Evolutionary conservation across 1,140 invertebrate genomes (phyloP).

Genomic region (Leucophenga varia): DNA sequence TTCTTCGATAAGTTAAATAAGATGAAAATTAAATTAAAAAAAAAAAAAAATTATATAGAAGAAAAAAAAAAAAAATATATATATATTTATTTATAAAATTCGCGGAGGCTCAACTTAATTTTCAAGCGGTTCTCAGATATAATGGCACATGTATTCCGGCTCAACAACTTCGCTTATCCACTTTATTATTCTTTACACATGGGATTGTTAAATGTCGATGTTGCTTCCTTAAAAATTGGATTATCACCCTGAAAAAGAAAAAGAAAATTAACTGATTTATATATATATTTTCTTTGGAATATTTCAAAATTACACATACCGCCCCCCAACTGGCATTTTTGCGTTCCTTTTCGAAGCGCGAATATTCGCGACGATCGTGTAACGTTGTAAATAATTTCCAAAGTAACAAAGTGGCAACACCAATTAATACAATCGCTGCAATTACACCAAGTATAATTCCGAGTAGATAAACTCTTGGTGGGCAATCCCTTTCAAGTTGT

Average conservation of each 20-base stretch:
- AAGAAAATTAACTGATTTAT: no score
- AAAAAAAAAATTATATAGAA: no score
- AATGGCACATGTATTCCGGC: no score
- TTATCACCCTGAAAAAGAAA: conserved; percentile 82
- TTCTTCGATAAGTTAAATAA: no score
- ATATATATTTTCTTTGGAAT: conserved; percentile 2
- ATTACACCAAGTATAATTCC: conserved; percentile 94
- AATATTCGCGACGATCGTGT: conserved; percentile 94
- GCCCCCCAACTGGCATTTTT: conserved; percentile 95
- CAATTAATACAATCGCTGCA: conserved; percentile 75
- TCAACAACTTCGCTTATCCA: no score
- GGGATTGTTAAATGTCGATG: conserved; percentile 98
- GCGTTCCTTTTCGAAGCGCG: conserved; percentile 94
- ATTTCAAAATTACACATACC: conserved; percentile 64
- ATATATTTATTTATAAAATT: no score
- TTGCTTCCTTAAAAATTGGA: conserved; percentile 97
- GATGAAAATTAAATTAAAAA: no score
- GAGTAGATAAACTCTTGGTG: conserved; percentile 72
- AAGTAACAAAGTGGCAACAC: conserved; percentile 75
- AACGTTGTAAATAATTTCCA: conserved; percentile 97
- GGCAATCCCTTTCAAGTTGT: conserved; percentile 78
- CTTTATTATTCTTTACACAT: conserved; percentile 80
- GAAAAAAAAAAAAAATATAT: no score
- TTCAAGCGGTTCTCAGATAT: no score
- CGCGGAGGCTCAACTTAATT: no score